phyloP scores from a whole-genome alignment of 2,797 vertebrate genomes.

The Tolypeutes matacus region DNA sequence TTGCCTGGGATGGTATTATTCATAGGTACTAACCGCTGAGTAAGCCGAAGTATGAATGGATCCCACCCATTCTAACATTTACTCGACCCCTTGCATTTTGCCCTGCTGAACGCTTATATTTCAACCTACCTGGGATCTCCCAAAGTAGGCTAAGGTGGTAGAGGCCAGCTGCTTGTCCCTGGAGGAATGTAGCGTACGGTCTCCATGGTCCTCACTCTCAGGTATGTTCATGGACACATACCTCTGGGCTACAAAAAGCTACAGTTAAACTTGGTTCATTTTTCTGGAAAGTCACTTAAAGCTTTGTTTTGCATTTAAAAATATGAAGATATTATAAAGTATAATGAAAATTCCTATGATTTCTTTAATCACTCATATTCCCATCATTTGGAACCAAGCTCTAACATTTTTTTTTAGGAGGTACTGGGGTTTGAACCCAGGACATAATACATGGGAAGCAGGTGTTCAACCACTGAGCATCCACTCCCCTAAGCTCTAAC shows the following conservation, averaged over 20 bases:
- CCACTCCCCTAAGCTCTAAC: neutral
- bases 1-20: neutral
- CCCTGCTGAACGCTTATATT: neutral
- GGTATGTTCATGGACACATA: neutral
- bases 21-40: neutral
- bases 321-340: neutral
- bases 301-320: slow-evolving; percentile 23
- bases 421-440: too few species aligned
- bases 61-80: neutral
- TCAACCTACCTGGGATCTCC: neutral
- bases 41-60: neutral
- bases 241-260: neutral
- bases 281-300: slow-evolving; percentile 1
- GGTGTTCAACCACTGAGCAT: too few species aligned
- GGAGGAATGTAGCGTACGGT: neutral
- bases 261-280: neutral
- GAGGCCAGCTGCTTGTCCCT: neutral
- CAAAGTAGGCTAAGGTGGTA: neutral
- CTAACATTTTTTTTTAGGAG: neutral
- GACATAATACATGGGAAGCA: too few species aligned
- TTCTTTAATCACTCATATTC: neutral
- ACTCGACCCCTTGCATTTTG: neutral
- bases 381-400: neutral
- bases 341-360: neutral
- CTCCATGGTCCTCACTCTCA: neutral